phyloP scores from a whole-genome alignment of 2,888 invertebrate genomes.

The Pachycephus smyrnensis region DNA sequence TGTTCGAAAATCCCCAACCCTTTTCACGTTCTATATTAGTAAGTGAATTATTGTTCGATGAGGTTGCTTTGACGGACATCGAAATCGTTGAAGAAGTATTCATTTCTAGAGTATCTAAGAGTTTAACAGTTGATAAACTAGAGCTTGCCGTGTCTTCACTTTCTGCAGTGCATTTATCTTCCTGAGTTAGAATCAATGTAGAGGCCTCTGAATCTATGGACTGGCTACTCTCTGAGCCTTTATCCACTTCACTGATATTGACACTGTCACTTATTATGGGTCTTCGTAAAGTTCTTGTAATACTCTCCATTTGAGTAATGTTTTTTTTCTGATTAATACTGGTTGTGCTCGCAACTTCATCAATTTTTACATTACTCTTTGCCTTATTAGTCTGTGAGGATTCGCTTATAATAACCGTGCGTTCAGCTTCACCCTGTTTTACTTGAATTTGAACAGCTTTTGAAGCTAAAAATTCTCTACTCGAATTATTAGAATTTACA shows the following conservation, averaged over 20 bases:
- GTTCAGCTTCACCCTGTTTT: constrained; percentile 32
- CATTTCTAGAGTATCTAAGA: constrained; percentile 4
- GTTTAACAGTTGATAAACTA: not conserved
- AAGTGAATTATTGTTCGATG: constrained; percentile 17
- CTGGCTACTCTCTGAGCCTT: constrained; percentile 6
- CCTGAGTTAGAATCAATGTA: constrained; percentile 26
- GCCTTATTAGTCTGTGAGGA: not conserved
- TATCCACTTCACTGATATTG: not conserved
- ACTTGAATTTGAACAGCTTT: constrained; percentile 45
- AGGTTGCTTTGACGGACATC: constrained; percentile 11
- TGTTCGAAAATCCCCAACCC: not conserved
- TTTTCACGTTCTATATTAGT: not conserved
- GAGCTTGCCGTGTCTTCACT: not conserved
- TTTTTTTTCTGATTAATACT: not conserved
- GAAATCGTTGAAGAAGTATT: constrained; percentile 1
- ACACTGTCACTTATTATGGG: not conserved
- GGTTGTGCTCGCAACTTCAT: not conserved
- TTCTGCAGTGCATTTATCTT: not conserved
- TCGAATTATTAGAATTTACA: not conserved
- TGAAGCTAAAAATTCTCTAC: constrained; percentile 10
- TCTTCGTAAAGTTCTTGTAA: not conserved
- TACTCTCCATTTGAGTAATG: not conserved
- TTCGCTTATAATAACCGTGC: constrained; percentile 33
- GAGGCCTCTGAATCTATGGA: constrained; percentile 31
- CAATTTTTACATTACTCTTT: not conserved